These are phyloP conservation scores for Coptodon bakossiorum DNA, from an alignment of 2,113 vertebrate genomes.

Conservation along the genomic window DNA sequence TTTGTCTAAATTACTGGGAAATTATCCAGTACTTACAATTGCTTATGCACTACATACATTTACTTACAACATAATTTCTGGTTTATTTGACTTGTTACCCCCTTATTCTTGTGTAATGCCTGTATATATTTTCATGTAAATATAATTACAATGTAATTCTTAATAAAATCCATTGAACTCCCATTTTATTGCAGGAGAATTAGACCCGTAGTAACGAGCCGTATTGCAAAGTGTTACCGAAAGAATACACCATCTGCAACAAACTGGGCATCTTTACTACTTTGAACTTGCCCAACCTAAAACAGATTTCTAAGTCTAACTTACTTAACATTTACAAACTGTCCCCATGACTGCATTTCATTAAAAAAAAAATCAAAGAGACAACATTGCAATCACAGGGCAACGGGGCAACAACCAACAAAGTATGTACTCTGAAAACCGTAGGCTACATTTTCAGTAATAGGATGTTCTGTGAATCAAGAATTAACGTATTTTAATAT, in stretches of 20 bases:
- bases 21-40: neutral
- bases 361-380: neutral
- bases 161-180: neutral
- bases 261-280: neutral
- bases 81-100: neutral
- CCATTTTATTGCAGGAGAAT: neutral
- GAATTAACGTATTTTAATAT: neutral
- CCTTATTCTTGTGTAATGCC: neutral
- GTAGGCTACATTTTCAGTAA: neutral
- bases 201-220: accelerated
- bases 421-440: neutral
- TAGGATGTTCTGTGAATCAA: neutral
- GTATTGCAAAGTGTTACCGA: neutral
- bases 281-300: neutral
- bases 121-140: neutral
- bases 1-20: neutral
- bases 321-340: neutral
- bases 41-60: neutral
- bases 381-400: neutral
- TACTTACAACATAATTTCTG: neutral
- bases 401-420: neutral
- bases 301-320: neutral
- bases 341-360: neutral
- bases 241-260: neutral
- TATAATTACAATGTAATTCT: neutral